Evolutionary conservation across 2,888 invertebrate genomes (phyloP).

Genomic region (Eulithis testata): DNA sequence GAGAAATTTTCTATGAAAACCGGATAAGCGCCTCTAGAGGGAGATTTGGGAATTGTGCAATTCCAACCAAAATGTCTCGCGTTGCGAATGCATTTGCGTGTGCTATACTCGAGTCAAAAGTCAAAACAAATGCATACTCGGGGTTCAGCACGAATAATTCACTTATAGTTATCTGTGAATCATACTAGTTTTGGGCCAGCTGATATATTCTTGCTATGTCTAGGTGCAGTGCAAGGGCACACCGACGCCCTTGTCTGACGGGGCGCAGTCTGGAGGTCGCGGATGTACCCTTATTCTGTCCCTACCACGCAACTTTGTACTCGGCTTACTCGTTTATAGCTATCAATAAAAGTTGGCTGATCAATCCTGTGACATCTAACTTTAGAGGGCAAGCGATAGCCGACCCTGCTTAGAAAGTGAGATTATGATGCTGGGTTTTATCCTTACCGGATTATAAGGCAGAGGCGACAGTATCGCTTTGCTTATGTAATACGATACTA

Average conservation of each 20-base stretch:
- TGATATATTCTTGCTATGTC: slow-evolving; percentile 23
- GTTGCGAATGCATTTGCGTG: too few species aligned
- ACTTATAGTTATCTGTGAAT: not conserved
- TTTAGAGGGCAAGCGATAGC: slow-evolving; percentile 28
- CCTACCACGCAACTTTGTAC: slow-evolving; percentile 52
- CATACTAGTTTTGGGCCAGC: slow-evolving; percentile 7
- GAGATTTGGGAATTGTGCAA: too few species aligned
- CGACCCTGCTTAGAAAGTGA: slow-evolving; percentile 9
- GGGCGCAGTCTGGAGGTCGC: slow-evolving; percentile 80
- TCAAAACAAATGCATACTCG: too few species aligned
- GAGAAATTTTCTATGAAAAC: too few species aligned
- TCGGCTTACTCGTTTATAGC: slow-evolving; percentile 31
- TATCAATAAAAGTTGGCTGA: slow-evolving; percentile 37
- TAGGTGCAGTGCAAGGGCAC: slow-evolving; percentile 74
- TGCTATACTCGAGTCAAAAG: too few species aligned
- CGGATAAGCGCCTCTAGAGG: too few species aligned
- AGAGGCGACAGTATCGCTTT: not conserved
- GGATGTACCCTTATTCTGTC: slow-evolving; percentile 70
- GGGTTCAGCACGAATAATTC: not conserved
- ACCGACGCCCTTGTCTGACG: slow-evolving; percentile 67
- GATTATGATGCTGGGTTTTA: slow-evolving; percentile 13
- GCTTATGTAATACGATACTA: not conserved
- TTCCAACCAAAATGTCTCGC: too few species aligned
- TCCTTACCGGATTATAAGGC: slow-evolving; percentile 8
- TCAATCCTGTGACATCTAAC: slow-evolving; percentile 35